phyloP scores from a whole-genome alignment of 2,888 invertebrate species.

The Digitonthophagus gazella region DNA sequence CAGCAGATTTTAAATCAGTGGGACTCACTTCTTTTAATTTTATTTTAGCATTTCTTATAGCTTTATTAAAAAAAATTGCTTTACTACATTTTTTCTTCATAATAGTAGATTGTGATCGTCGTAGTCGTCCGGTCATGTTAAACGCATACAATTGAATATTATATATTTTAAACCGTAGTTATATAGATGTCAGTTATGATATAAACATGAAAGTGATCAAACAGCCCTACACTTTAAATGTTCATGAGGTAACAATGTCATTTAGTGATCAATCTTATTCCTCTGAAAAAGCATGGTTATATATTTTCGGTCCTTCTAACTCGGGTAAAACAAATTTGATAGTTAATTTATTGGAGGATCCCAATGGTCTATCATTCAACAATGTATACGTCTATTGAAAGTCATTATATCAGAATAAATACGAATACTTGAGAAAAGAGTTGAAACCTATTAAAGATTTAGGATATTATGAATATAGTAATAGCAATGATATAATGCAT shows the following conservation, averaged over 20 bases:
- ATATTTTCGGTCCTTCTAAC: slow-evolving; percentile 39
- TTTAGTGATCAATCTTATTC: not conserved
- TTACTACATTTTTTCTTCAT: not conserved
- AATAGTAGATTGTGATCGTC: too few relatives aligned
- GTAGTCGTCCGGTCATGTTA: too few relatives aligned
- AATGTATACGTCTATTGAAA: slow-evolving; percentile 46
- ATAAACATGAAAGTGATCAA: not conserved
- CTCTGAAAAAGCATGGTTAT: not conserved
- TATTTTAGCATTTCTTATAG: not conserved
- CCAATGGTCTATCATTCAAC: slow-evolving; percentile 43
- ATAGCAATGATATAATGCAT: slow-evolving; percentile 32
- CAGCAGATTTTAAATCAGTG: slow-evolving; percentile 5
- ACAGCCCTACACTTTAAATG: not conserved
- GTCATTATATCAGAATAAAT: slow-evolving; percentile 40
- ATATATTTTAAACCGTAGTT: not conserved
- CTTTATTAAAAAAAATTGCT: not conserved
- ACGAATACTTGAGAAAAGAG: slow-evolving; percentile 35
- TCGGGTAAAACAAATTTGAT: slow-evolving; percentile 46
- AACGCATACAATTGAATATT: not conserved
- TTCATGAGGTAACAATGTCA: not conserved
- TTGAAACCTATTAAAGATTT: slow-evolving; percentile 33
- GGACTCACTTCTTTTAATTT: slow-evolving; percentile 11
- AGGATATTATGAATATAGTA: slow-evolving; percentile 33
- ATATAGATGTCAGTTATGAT: not conserved
- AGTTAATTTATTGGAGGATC: slow-evolving; percentile 38